A percentile compares a stretch with the other conserved stretches of the same genome.
These are phyloP conservation scores for Microctonus aethiopoides DNA, from an alignment of 2,888 invertebrate genomes.

Conservation along the genomic window DNA sequence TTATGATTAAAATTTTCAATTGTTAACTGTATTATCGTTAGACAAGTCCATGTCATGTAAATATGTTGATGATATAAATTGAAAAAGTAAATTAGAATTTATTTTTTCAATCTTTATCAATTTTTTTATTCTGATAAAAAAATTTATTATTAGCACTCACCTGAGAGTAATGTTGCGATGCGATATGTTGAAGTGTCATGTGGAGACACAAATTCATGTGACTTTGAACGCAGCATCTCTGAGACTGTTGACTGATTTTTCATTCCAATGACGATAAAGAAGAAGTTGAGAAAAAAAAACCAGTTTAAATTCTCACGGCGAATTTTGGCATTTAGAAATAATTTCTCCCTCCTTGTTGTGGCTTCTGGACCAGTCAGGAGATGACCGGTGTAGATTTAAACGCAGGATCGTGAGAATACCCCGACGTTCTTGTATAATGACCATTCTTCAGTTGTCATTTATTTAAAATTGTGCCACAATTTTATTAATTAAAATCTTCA, in stretches of 20 bases:
- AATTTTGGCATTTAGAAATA: slow-evolving; percentile 44
- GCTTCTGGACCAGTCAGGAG: slow-evolving; percentile 36
- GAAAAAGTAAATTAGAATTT: neutral
- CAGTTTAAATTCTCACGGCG: slow-evolving; percentile 48
- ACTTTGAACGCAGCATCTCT: slow-evolving; percentile 56
- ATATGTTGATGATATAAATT: neutral
- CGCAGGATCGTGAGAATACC: slow-evolving; percentile 61
- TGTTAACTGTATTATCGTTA: neutral
- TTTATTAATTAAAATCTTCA: no score
- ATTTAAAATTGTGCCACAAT: no score
- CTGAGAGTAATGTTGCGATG: neutral
- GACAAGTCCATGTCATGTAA: neutral
- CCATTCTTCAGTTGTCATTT: neutral
- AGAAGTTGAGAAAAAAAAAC: slow-evolving; percentile 50
- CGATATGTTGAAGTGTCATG: slow-evolving; percentile 21
- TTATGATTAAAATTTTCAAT: neutral
- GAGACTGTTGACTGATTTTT: slow-evolving; percentile 54
- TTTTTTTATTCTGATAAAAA: neutral
- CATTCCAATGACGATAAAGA: neutral
- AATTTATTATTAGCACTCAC: neutral
- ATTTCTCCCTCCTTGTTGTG: slow-evolving; percentile 46
- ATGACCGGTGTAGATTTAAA: slow-evolving; percentile 47
- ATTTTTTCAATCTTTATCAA: neutral
- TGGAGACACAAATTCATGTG: no score
- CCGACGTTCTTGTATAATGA: neutral